Percentiles rank a stretch among this genome's conserved stretches.
These are phyloP conservation scores for Glyptemys insculpta DNA, from an alignment of 2,797 vertebrate species.

Conservation along the genomic window DNA sequence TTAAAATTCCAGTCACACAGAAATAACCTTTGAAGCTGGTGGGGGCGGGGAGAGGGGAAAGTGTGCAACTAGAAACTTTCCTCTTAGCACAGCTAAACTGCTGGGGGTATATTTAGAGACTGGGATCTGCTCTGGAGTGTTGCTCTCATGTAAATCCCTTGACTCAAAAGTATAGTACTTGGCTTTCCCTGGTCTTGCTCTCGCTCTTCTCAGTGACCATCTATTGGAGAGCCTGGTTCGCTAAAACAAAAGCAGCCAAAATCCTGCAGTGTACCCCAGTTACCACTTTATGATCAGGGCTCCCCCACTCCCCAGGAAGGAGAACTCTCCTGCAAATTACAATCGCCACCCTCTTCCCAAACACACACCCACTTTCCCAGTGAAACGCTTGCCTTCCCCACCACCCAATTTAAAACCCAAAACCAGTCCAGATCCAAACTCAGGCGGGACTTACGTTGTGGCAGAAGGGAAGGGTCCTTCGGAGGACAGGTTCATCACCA, in stretches of 20 bases:
- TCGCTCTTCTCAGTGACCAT: neutral
- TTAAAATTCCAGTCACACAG: neutral
- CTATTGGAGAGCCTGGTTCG: neutral
- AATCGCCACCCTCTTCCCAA: neutral
- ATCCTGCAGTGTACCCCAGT: neutral
- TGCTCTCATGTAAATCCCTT: neutral
- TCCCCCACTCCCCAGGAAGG: neutral
- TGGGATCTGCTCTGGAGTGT: neutral
- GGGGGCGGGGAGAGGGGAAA: constrained; percentile 30
- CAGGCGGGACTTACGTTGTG: constrained; percentile 89
- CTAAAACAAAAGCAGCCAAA: neutral
- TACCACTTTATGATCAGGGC: neutral
- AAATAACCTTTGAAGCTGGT: constrained; percentile 66
- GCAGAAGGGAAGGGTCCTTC: constrained; percentile 92
- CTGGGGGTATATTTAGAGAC: constrained; percentile 27
- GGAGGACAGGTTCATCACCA: constrained; percentile 81
- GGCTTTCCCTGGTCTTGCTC: neutral
- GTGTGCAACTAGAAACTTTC: constrained; percentile 77
- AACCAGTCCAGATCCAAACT: neutral
- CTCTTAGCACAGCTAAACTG: constrained; percentile 10
- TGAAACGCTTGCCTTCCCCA: neutral
- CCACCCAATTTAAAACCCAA: neutral
- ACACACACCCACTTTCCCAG: neutral
- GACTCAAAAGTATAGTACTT: neutral
- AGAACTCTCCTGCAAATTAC: neutral